These are phyloP conservation scores for Sycophila texana DNA, from an alignment of 2,888 invertebrate genomes.

Conservation along the genomic window DNA sequence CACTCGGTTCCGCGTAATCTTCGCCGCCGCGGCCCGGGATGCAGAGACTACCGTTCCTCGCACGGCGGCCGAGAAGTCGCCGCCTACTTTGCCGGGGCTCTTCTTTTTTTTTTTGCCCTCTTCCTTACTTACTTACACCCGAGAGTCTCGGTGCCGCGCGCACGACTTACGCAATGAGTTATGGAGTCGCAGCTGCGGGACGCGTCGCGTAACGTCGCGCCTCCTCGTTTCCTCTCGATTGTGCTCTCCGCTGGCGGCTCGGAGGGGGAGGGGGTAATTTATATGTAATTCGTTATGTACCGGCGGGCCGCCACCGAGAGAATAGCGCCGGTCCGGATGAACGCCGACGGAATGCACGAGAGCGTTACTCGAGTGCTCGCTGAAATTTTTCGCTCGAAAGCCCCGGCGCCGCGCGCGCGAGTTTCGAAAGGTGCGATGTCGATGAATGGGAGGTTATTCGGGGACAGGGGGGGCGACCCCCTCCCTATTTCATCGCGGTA, in stretches of 20 bases:
- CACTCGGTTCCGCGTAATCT: slow-evolving; percentile 51
- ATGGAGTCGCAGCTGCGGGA: neutral
- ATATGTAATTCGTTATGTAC: neutral
- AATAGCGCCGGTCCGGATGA: no score
- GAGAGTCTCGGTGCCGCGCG: neutral
- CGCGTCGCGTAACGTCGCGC: neutral
- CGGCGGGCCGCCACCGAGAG: no score
- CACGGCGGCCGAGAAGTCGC: neutral
- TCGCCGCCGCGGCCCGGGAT: slow-evolving; percentile 44
- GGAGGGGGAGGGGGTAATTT: no score
- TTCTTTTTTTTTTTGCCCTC: neutral
- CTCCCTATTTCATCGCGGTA: no score
- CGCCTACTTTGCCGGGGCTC: neutral
- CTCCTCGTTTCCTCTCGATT: neutral
- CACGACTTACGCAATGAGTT: neutral
- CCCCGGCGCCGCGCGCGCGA: no score
- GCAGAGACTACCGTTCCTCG: slow-evolving; percentile 60
- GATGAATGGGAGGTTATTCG: no score
- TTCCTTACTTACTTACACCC: neutral
- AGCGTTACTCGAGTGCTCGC: neutral
- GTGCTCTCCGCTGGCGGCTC: no score
- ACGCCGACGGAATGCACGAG: neutral
- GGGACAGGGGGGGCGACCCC: no score
- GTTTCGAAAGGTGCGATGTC: no score
- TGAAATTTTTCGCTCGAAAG: neutral